Base-by-base conservation (phyloP, 2,888 invertebrate genomes). In the Endomychus coccineus region DNA sequence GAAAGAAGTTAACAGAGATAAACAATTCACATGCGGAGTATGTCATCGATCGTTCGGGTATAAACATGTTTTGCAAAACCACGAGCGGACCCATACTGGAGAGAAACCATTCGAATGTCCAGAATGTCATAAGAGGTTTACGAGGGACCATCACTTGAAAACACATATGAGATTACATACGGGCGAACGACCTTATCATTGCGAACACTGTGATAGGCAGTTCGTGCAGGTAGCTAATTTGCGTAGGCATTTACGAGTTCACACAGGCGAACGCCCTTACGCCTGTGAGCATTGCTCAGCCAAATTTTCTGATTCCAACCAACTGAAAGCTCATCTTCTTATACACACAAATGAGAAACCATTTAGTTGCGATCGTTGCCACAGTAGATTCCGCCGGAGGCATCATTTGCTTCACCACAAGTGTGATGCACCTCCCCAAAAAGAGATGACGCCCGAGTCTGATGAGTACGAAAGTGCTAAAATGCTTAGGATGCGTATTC, bases 171-270 rank as follows among this genome's bases (percentile, higher is more conserved):
- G 92, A 15, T 69, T 92, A 42, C 92, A 92, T 64, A 92, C 92
- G 1, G 92, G 92, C 1, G 92, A 92, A 63, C 86, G 91, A 55
- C 92, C 92, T 0, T 92, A 91, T 66, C 83, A 85, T 56, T 92
- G 92, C 67, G 82, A 82, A 34, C 88, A 88, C 63, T 92, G 92
- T 68, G 89, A 91, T 46, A 77, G 90, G 2, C 86, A 89, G 59
- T 92, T 92, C 64, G 91, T 92, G 21, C 92, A 92, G 66, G 91
- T 92, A 22, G 92, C 92, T 9, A 92, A 92, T 62, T 71, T 92
- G 21, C 72, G 92, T 4, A 78, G 92, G 5, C 92, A 92, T 57
- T 70, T 90, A 23, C 76, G 91, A 34, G 91, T 91, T 0, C 92
- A 92, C 64, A 92, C 92, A 0, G 91, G 91, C 2, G 91, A 92